Base-by-base conservation (phyloP, 1,140 invertebrate genomes). In the Drosophila triauraria region DNA sequence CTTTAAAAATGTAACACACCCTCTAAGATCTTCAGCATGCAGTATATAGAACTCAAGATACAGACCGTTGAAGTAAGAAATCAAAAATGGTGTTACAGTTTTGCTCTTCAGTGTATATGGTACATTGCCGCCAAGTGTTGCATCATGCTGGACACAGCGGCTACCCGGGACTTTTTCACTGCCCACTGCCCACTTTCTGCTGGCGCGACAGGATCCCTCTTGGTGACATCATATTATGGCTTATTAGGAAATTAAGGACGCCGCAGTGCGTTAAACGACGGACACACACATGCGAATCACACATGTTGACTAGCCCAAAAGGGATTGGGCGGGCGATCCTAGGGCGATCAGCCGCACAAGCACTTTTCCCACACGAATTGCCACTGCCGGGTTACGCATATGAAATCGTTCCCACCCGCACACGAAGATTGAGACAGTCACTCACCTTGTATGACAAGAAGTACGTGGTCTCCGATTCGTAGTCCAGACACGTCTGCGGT, bases 361-460 rank as follows among this genome's bases (percentile, higher is more conserved):
- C 53, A 48, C 30, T 25, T 38, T 35, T 54, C 27, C n/a, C 60
- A 48, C 59, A 67, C 38, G 64, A 59, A 10, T 8, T 63, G 15
- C 44, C 44, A 25, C 40, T 17, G 15, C 23, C 67, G 9, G 25
- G 40, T 32, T 35, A 69, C 67, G 67, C 63, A 70, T 53, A 54
- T 70, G 43, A 70, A 70, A 62, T 48, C 62, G 43, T 68, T 54
- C 17, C 47, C 43, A 51, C 48, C 27, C 62, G 59, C 61, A 30
- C 53, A 44, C 67, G 32, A 71, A 50, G 53, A 59, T 71, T 72
- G 53, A 71, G 69, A 47, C 65, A 72, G 69, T 51, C 75, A 91
- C 80, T 86, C 92, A 97, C 97, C 94, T 97, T 97, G 80, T 97
- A 97, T 47, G 96, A 96, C 30, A 99, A 93, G 85, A 96, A 97